These are phyloP conservation scores for Columbina picui DNA, from an alignment of 2,113 vertebrate genomes.

Conservation along the genomic window DNA sequence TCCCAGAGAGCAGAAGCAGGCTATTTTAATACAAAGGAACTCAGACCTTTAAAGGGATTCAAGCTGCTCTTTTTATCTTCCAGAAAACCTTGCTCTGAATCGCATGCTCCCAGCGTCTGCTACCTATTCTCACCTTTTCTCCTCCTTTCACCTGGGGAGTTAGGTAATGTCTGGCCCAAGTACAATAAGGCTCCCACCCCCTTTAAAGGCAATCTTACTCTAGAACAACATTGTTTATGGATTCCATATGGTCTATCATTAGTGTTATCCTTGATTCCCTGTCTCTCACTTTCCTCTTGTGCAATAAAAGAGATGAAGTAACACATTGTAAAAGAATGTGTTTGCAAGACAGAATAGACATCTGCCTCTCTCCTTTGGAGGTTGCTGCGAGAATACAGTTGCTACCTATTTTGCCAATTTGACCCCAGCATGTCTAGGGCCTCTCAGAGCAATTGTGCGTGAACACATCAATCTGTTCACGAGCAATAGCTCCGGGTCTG, in stretches of 20 bases:
- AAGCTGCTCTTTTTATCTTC: conserved; percentile 47
- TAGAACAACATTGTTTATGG: conserved; percentile 61
- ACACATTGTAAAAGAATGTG: conserved; percentile 57
- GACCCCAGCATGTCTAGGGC: conserved; percentile 19
- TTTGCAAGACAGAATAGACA: conserved; percentile 61
- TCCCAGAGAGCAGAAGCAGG: background rate
- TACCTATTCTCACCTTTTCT: conserved; percentile 60
- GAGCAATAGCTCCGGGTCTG: background rate
- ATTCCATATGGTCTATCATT: conserved; percentile 53
- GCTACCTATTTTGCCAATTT: conserved; percentile 56
- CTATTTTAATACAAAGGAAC: background rate
- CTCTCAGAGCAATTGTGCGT: conserved; percentile 3
- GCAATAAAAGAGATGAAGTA: conserved; percentile 56
- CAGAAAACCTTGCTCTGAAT: conserved; percentile 36
- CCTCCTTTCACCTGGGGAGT: conserved; percentile 41
- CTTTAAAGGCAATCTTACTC: conserved; percentile 34
- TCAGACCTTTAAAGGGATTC: background rate
- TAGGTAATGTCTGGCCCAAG: conserved; percentile 55
- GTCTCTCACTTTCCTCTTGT: conserved; percentile 48
- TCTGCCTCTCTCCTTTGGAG: conserved; percentile 61
- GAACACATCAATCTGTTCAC: conserved; percentile 14
- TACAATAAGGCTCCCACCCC: background rate
- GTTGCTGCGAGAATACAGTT: conserved; percentile 39
- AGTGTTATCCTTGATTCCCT: conserved; percentile 48
- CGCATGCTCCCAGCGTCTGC: background rate